Percentiles rank a stretch among this genome's conserved stretches.
These are phyloP conservation scores for Pelobates cultripes DNA, from an alignment of 2,797 vertebrate species.

Conservation along the genomic window DNA sequence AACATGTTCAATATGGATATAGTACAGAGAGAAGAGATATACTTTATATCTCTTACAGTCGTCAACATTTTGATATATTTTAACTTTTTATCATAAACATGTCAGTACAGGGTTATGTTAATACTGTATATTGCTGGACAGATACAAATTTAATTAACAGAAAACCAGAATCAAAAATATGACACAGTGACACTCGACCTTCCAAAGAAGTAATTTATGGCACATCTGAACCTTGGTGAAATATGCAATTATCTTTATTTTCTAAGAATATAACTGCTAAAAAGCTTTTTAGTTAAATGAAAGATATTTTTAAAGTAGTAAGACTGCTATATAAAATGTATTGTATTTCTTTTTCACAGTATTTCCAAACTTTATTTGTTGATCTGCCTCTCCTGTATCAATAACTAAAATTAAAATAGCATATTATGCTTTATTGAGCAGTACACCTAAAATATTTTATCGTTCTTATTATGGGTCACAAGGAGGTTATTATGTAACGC, in stretches of 20 bases:
- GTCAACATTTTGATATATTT: constrained; percentile 73
- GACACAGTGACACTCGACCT: constrained; percentile 74
- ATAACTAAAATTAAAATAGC: too few species aligned
- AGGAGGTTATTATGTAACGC: too few species aligned
- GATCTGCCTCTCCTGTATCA: too few species aligned
- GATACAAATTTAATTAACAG: constrained; percentile 82
- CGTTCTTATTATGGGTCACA: too few species aligned
- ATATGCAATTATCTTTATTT: constrained; percentile 7
- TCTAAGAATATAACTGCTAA: background rate
- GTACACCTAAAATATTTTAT: too few species aligned
- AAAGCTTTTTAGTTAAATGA: background rate
- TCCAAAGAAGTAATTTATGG: constrained; percentile 78
- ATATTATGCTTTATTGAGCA: too few species aligned
- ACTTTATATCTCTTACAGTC: constrained; percentile 59
- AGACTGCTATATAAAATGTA: too few species aligned
- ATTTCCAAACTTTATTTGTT: too few species aligned
- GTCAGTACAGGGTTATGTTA: constrained; percentile 72
- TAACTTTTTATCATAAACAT: constrained; percentile 72
- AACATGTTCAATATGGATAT: background rate
- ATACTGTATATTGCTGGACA: constrained; percentile 78
- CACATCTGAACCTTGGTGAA: constrained; percentile 72
- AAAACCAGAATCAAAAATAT: constrained; percentile 79
- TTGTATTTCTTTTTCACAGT: too few species aligned
- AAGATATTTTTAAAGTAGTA: too few species aligned
- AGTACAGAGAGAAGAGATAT: background rate